These are phyloP conservation scores for Colletes collaris DNA, from an alignment of 2,888 invertebrate species.

Conservation along the genomic window DNA sequence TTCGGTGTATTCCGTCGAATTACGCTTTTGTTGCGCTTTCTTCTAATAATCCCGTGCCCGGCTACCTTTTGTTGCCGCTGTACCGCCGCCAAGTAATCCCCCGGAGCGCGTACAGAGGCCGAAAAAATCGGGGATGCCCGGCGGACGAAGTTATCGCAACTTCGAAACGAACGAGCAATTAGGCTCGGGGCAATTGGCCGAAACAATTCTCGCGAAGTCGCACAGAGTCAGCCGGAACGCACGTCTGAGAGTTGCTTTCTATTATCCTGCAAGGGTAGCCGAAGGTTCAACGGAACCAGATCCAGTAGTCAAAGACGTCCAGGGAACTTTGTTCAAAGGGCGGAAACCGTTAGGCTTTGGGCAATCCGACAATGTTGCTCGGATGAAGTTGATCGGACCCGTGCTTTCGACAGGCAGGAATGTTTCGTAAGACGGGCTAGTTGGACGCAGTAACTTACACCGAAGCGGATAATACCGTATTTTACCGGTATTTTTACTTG, in stretches of 20 bases:
- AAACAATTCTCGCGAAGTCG: not conserved
- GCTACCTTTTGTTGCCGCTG: slow-evolving; percentile 13
- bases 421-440: not conserved
- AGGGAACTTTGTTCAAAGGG: not conserved
- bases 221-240: not conserved
- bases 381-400: not conserved
- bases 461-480: not conserved
- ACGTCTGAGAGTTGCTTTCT: not conserved
- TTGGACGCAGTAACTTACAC: not conserved
- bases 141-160: not conserved
- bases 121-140: not conserved
- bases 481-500: no score
- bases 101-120: not conserved
- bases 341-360: not conserved
- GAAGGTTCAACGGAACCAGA: slow-evolving; percentile 1
- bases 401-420: not conserved
- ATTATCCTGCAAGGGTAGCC: not conserved
- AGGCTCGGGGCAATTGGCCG: not conserved
- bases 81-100: slow-evolving; percentile 30
- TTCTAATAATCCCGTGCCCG: slow-evolving; percentile 29
- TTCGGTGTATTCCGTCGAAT: slow-evolving; percentile 36
- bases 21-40: slow-evolving; percentile 31
- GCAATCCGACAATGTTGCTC: not conserved
- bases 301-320: not conserved
- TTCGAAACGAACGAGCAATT: slow-evolving; percentile 6